Base-by-base conservation (phyloP, 1,140 invertebrate species). In the Oryctes rhinoceros region DNA sequence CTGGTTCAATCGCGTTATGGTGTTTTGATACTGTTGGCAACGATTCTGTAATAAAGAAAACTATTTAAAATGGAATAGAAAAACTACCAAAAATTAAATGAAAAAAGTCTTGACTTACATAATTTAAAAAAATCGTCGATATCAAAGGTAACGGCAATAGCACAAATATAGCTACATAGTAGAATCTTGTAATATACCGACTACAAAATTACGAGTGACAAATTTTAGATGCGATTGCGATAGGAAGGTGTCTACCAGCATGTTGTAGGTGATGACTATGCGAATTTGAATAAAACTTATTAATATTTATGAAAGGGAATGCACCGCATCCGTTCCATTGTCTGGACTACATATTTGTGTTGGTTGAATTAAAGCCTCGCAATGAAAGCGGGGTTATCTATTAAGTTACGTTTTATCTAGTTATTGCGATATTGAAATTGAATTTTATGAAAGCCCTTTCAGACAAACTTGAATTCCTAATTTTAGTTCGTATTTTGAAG, bases 11-110 rank as follows among this genome's bases (percentile, higher is more conserved):
- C 92, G 91, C 47, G 92, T 90, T 78, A 95, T 90, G 48, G 94
- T 92, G 65, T 89, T 90, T 84, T 94, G 93, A 86, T 93, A 94
- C 85, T 95, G 94, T 80, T 93, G 91, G 76, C 94, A 90, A 83
- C 93, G 93, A 76, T 91, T 90, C 93, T 94, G 89, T 24, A 91
- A 90, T 81, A 81, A 83, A 85, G 83, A 44, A 81, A 47, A 80
- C 49, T 62, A 2, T 44, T 44, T 44, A 49, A 39, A 30, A 62
- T 62, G 53, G 5, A 18, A 30, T 30, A 30, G 2, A 30, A 30
- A 30, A 30, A 30, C 2, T 30, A 30, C 24, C 24, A 30, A 30
- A 13, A 11, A 15, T 18, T 62, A 6, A 20, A 20, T 62, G 5
- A 20, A 62, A n/a, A 62, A 62, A 62, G 20, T 62, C 7, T 62